A percentile compares a stretch with the other conserved stretches of the same genome.
Conservation (phyloP, 1,140 invertebrate genomes). For the Drosophila nikananu region DNA sequence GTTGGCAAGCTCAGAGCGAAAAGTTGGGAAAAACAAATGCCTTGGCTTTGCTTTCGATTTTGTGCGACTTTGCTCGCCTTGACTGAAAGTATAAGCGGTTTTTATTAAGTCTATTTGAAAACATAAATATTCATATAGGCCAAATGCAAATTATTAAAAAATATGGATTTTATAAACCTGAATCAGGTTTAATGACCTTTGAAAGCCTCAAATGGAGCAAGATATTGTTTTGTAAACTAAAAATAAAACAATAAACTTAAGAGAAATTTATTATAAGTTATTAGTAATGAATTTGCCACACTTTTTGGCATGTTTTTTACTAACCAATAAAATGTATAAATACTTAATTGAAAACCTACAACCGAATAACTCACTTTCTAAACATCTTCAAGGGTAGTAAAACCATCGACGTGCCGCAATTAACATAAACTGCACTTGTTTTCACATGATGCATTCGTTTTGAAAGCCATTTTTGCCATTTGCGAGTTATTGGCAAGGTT, state of each 20-base stretch:
- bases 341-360: constrained; percentile 3
- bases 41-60: constrained; percentile 44
- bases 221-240: too few relatives aligned
- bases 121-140: constrained; percentile 11
- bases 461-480: constrained; percentile 61
- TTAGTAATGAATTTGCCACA: not conserved
- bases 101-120: constrained; percentile 39
- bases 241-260: not conserved
- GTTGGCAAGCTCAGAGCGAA: constrained; percentile 45
- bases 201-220: too few relatives aligned
- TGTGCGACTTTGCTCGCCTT: constrained; percentile 17
- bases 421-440: constrained; percentile 47
- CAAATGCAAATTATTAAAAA: not conserved
- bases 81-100: constrained; percentile 5
- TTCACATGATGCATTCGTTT: constrained; percentile 53
- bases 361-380: constrained; percentile 29
- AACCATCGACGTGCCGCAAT: not conserved
- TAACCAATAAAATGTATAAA: constrained; percentile 4
- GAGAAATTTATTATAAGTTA: too few relatives aligned
- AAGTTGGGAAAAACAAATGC: constrained; percentile 41
- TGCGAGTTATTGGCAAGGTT: constrained; percentile 70
- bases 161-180: not conserved
- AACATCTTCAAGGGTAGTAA: constrained; percentile 15
- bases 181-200: not conserved
- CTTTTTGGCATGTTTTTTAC: not conserved